Evolutionary conservation across 2,113 vertebrate species (phyloP).

Genomic region (Leptobrachium ailaonicum): DNA sequence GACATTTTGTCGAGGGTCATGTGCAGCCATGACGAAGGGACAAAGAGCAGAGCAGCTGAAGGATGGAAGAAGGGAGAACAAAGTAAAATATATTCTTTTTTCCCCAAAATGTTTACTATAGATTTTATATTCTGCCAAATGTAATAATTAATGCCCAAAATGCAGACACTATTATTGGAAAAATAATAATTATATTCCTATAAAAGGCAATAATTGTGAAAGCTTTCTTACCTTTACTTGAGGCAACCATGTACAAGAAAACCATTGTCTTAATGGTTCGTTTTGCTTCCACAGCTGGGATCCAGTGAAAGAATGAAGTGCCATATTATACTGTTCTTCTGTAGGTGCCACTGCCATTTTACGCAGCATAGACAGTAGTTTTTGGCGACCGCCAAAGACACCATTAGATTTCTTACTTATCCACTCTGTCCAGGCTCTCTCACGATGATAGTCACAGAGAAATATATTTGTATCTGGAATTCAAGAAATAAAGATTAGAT

Average conservation of each 20-base stretch:
- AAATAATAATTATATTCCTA: neutral
- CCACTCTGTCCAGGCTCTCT: slow-evolving; percentile 5
- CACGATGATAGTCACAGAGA: neutral
- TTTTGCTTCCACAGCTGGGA: neutral
- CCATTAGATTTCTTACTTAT: neutral
- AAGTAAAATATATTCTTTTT: too few species aligned
- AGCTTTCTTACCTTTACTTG: neutral
- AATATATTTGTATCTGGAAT: neutral
- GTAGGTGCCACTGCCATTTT: neutral
- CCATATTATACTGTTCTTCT: neutral
- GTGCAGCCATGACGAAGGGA: too few species aligned
- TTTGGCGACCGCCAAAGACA: neutral
- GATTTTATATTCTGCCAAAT: too few species aligned
- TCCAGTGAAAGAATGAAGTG: neutral
- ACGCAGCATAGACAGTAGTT: neutral
- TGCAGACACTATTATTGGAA: neutral
- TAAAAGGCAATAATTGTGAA: neutral
- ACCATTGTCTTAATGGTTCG: neutral
- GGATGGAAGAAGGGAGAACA: too few species aligned
- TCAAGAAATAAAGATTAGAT: neutral
- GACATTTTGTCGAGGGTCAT: too few species aligned
- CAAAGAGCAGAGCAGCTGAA: too few species aligned
- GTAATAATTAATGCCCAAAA: neutral
- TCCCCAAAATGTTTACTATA: too few species aligned
- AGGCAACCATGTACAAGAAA: slow-evolving; percentile 1